Evolutionary conservation across 37 sponge, comb jelly and placozoan species (phyloP).

Genomic region (Chondrilla cf. caribensis): DNA sequence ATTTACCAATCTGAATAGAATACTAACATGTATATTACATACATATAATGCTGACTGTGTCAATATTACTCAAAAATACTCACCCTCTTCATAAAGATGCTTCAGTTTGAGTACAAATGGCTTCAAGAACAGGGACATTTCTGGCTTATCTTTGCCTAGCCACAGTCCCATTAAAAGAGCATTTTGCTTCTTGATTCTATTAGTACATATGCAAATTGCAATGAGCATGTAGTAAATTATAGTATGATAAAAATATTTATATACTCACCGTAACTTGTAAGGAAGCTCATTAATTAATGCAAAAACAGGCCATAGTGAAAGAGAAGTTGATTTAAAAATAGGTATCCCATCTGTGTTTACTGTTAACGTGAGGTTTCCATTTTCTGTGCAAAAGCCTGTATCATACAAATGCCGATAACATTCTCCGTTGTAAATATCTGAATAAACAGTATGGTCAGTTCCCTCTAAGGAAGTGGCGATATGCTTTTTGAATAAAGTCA

Average conservation of each 20-base stretch:
- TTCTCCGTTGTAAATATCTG: background rate
- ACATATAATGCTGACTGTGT: too few species aligned
- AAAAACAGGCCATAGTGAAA: constrained; percentile 7
- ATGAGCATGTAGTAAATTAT: background rate
- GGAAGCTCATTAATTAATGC: constrained; percentile 13
- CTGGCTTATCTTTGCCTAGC: background rate
- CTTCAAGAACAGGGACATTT: constrained; percentile 6
- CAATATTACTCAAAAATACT: too few species aligned
- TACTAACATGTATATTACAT: too few species aligned
- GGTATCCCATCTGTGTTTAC: constrained; percentile 21
- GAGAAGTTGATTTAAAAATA: background rate
- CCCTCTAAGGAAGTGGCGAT: too few species aligned
- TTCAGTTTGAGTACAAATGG: background rate
- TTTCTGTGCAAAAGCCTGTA: background rate
- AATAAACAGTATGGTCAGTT: background rate
- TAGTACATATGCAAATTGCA: background rate
- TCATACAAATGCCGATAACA: background rate
- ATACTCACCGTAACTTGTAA: background rate
- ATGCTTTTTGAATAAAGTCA: too few species aligned
- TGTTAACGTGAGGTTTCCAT: background rate
- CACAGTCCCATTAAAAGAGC: background rate
- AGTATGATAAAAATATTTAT: too few species aligned
- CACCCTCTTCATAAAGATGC: background rate
- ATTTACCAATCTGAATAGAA: too few species aligned
- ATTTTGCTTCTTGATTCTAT: background rate